A percentile compares a stretch with the other conserved stretches of the same genome.
Conservation (phyloP, 2,113 vertebrate genomes). For the Hiodon alosoides region DNA sequence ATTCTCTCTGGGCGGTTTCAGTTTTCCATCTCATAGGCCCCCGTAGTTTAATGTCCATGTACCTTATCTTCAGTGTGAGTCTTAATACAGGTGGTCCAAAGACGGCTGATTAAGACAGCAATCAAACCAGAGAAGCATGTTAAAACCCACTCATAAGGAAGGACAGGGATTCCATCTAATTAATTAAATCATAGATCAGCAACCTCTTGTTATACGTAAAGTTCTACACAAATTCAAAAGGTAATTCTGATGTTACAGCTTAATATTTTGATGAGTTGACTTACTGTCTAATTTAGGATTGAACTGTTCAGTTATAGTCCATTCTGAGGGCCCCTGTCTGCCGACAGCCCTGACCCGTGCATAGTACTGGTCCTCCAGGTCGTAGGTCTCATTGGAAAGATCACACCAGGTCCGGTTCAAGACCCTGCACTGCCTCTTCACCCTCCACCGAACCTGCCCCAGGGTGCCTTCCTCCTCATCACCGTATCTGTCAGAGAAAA, state of each 20-base stretch:
- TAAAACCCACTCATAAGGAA: background rate
- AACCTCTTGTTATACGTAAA: too few species aligned
- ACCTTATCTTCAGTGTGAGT: conserved; percentile 57
- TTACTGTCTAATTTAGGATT: conserved; percentile 79
- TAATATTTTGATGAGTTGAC: conserved; percentile 31
- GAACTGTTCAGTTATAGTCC: conserved; percentile 67
- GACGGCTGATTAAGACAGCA: conserved; percentile 55
- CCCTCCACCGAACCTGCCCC: conserved; percentile 62
- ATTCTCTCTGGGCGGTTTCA: conserved; percentile 22
- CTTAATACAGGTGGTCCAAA: conserved; percentile 71
- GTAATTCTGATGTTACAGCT: too few species aligned
- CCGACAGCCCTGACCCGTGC: conserved; percentile 68
- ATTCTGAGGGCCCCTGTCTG: conserved; percentile 56
- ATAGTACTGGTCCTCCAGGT: conserved; percentile 66
- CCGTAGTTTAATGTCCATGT: conserved; percentile 60
- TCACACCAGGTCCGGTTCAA: conserved; percentile 72
- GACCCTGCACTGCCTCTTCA: conserved; percentile 61
- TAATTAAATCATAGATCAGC: too few species aligned
- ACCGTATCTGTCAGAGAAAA: conserved; percentile 69
- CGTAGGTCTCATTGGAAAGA: conserved; percentile 71
- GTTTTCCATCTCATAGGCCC: conserved; percentile 73
- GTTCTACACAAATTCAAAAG: too few species aligned
- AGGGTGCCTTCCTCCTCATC: conserved; percentile 45
- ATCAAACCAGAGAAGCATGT: background rate
- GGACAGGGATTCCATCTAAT: too few species aligned